These are phyloP conservation scores for Epinephelus awoara DNA, from an alignment of 2,797 vertebrate genomes.

Conservation along the genomic window DNA sequence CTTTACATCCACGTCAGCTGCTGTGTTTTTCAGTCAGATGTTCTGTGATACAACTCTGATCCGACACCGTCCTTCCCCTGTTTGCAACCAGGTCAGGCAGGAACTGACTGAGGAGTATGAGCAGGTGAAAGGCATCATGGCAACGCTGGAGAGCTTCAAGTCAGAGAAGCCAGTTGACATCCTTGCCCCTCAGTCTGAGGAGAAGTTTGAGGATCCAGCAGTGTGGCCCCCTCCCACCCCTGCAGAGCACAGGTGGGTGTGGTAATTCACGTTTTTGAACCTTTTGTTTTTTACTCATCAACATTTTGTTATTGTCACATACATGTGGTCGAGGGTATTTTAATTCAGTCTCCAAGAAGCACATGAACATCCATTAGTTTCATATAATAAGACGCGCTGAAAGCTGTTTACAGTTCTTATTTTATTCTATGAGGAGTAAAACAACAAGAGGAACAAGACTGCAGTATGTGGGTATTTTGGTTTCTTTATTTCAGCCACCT, in stretches of 20 bases:
- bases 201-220: slow-evolving; percentile 88
- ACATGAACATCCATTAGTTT: too few species aligned
- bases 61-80: background rate
- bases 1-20: background rate
- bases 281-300: too few species aligned
- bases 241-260: slow-evolving; percentile 93
- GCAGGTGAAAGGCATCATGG: slow-evolving; percentile 94
- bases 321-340: too few species aligned
- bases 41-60: background rate
- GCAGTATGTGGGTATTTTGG: background rate
- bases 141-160: slow-evolving; percentile 95
- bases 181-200: slow-evolving; percentile 87
- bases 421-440: background rate
- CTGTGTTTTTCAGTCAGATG: background rate
- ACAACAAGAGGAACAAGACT: background rate
- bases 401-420: background rate
- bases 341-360: too few species aligned
- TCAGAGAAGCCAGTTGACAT: slow-evolving; percentile 90
- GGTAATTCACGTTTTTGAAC: background rate
- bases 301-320: too few species aligned
- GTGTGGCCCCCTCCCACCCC: slow-evolving; percentile 97
- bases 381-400: background rate
- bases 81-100: slow-evolving; percentile 87
- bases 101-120: slow-evolving; percentile 96
- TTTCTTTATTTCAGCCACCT: slow-evolving; percentile 1